Percentiles rank a stretch among this genome's conserved stretches.
phyloP scores from a whole-genome alignment of 2,113 vertebrate species.

The Falcunculus frontatus region DNA sequence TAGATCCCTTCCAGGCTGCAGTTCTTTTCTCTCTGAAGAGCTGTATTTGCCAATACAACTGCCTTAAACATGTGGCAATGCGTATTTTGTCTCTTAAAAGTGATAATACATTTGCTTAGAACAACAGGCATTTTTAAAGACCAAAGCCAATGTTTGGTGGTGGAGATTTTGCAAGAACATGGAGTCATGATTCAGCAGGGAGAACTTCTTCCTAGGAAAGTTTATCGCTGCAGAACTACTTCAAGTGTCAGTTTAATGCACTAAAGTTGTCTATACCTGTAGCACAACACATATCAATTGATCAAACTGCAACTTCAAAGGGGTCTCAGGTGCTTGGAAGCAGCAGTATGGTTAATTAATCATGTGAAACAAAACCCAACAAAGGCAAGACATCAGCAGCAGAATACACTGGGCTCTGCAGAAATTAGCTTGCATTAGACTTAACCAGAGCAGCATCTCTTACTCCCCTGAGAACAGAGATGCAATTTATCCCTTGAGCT shows the following conservation, averaged over 20 bases:
- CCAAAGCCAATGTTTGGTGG: not conserved
- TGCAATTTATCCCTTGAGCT: not conserved
- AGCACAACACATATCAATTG: not conserved
- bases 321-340: not conserved
- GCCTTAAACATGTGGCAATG: not conserved
- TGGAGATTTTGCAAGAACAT: not conserved
- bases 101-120: not conserved
- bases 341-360: slow-evolving; percentile 21
- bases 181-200: not conserved
- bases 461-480: not conserved
- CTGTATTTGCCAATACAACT: not conserved
- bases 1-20: not conserved
- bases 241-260: not conserved
- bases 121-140: not conserved
- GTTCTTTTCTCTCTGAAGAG: not conserved
- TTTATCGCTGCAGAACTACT: not conserved
- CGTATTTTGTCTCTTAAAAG: not conserved
- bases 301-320: slow-evolving; percentile 23
- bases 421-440: not conserved
- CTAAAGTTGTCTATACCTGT: not conserved
- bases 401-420: not conserved
- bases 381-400: not conserved
- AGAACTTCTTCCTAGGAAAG: not conserved
- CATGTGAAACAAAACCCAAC: slow-evolving; percentile 10
- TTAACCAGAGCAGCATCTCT: not conserved